Base-by-base conservation (phyloP, 2,113 vertebrate genomes). In the Oenanthe melanoleuca region DNA sequence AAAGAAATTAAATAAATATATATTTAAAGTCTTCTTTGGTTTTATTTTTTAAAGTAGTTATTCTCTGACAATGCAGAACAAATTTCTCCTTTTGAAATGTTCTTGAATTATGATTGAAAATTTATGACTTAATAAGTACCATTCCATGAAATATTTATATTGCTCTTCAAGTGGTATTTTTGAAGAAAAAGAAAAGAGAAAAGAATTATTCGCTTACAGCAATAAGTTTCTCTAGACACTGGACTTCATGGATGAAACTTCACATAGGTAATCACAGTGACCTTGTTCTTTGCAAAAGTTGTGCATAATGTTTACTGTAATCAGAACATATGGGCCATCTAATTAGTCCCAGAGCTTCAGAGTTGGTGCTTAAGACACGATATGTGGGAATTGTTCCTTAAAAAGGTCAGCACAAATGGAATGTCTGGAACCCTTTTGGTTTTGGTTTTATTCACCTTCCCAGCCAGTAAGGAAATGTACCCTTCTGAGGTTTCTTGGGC, bases 271-370 rank as follows among this genome's bases (percentile, higher is more conserved):
- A 91, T 60, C 60, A 67, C 31, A 57, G 44, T 73, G 88, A 89
- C 88, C 79, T 94, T 88, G 80, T 38, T 89, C 57, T 78, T 92
- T 89, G 57, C 8, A 77, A 40, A 85, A 88, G 15, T 84, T 89
- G 18, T 81, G 53, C 69, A 67, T 78, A 78, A 63, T 74, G 28
- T 93, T 87, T 93, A 61, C 47, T 59, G 42, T 61, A 95, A 91
- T 88, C 63, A 77, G 70, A 89, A 45, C 84, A 91, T 89, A 87
- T 53, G 71, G 87, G 60, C 50, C 21, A 65, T 25, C 66, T 95
- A 95, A 92, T 97, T 95, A 93, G 74, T 94, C 78, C 94, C 91
- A 89, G 47, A 73, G 80, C 93, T 95, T 87, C 81, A 24, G 56
- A 92, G 29, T 2, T 57, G 49, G 22, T 81, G 28, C 31, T 88